These are phyloP conservation scores for Pangasianodon gigas DNA, from an alignment of 2,113 vertebrate genomes.

Conservation along the genomic window DNA sequence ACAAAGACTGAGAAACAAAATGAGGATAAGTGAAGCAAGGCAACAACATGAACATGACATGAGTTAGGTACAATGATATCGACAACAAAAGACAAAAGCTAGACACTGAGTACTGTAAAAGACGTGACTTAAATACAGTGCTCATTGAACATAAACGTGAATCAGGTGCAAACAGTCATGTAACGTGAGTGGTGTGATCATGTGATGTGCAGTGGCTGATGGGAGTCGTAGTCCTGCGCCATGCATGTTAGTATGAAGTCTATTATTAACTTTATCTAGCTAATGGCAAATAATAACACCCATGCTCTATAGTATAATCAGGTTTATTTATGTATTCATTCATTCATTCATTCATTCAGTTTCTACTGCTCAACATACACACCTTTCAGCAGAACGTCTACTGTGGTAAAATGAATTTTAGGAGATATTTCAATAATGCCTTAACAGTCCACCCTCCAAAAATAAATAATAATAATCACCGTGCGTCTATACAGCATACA, in stretches of 20 bases:
- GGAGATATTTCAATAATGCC: not conserved
- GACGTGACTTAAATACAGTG: no score
- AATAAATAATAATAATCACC: no score
- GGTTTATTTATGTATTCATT: not conserved
- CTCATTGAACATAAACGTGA: not conserved
- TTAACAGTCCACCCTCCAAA: not conserved
- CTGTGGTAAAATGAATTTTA: not conserved
- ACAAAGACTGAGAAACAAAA: no score
- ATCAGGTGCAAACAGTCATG: not conserved
- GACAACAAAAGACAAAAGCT: not conserved
- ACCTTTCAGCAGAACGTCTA: not conserved
- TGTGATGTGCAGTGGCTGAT: not conserved
- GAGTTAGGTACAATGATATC: not conserved
- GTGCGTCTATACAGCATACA: not conserved
- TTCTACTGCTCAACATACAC: not conserved
- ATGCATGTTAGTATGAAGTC: not conserved
- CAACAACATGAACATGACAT: not conserved
- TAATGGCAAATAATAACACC: not conserved
- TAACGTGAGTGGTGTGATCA: not conserved
- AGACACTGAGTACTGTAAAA: no score
- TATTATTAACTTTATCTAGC: not conserved
- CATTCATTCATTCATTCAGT: not conserved
- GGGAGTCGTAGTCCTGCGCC: not conserved
- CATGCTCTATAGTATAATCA: not conserved
- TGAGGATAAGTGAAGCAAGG: not conserved